Percentiles rank a stretch among this genome's conserved stretches.
Evolutionary conservation across 2,888 invertebrate species (phyloP).

Genomic region (Entomobrya multifasciata): DNA sequence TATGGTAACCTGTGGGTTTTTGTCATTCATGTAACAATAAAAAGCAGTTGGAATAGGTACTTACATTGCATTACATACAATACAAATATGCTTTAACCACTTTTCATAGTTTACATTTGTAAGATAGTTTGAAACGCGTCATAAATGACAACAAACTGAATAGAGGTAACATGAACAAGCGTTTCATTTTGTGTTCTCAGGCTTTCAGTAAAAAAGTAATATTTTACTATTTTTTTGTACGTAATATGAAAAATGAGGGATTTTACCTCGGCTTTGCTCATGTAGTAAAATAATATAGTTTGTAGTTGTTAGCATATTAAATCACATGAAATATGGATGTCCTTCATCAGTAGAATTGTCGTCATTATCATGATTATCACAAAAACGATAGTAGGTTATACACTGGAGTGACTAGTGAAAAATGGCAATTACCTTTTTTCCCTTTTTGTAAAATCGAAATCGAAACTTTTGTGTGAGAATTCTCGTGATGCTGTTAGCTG

Average conservation of each 20-base stretch:
- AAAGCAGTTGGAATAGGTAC: no score
- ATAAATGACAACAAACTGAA: neutral
- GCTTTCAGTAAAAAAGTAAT: slow-evolving; percentile 12
- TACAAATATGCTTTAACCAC: neutral
- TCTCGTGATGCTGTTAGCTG: no score
- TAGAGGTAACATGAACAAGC: neutral
- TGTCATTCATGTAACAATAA: neutral
- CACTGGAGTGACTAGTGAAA: slow-evolving; percentile 63
- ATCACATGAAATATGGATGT: slow-evolving; percentile 64
- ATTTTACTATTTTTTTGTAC: slow-evolving; percentile 19
- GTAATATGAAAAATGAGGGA: slow-evolving; percentile 10
- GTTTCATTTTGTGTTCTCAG: slow-evolving; percentile 18
- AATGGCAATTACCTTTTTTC: slow-evolving; percentile 66
- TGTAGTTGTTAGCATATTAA: slow-evolving; percentile 49
- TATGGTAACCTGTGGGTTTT: neutral
- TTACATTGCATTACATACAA: neutral
- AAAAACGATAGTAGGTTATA: slow-evolving; percentile 44
- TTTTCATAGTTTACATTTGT: no score
- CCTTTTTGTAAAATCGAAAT: slow-evolving; percentile 14
- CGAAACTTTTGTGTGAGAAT: slow-evolving; percentile 45
- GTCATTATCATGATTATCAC: slow-evolving; percentile 44
- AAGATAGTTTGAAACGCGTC: neutral
- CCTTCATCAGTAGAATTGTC: slow-evolving; percentile 57
- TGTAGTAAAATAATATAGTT: slow-evolving; percentile 6
- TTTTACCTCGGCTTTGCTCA: slow-evolving; percentile 6